A percentile compares a stretch with the other conserved stretches of the same genome.
Conservation (phyloP, 1,140 invertebrate genomes). For the Augochlora pura region DNA sequence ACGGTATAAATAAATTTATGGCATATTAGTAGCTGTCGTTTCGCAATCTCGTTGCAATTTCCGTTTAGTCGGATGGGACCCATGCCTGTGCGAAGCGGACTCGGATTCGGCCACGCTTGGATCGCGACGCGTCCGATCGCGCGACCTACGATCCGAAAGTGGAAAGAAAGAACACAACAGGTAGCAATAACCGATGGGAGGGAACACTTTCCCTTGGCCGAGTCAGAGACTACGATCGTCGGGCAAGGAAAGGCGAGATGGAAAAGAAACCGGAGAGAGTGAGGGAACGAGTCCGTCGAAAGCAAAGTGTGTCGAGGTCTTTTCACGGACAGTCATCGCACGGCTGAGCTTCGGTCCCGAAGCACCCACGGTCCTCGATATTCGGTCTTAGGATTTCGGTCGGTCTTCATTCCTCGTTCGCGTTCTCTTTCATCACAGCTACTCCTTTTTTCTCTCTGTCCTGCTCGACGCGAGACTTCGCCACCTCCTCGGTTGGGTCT, state of each 20-base stretch:
- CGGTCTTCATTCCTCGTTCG: not conserved
- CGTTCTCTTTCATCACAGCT: slow-evolving; percentile 30
- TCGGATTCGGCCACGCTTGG: too few species aligned
- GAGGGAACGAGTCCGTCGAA: slow-evolving; percentile 58
- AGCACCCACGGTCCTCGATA: slow-evolving; percentile 31
- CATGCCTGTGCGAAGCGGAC: too few species aligned
- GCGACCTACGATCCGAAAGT: not conserved
- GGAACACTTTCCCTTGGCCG: slow-evolving; percentile 77
- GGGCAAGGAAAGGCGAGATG: slow-evolving; percentile 44
- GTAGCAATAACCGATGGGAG: slow-evolving; percentile 28
- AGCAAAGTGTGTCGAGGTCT: slow-evolving; percentile 80
- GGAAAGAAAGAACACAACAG: slow-evolving; percentile 15
- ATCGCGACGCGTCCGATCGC: too few species aligned
- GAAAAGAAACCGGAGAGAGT: slow-evolving; percentile 71
- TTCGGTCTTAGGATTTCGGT: not conserved
- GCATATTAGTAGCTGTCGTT: slow-evolving; percentile 1
- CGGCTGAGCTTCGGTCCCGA: slow-evolving; percentile 19
- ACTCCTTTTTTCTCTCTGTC: slow-evolving; percentile 1
- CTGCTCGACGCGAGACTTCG: too few species aligned
- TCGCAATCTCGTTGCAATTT: too few species aligned
- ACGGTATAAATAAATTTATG: slow-evolving; percentile 56
- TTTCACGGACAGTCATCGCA: slow-evolving; percentile 77
- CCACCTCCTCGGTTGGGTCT: too few species aligned
- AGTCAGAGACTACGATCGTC: slow-evolving; percentile 69
- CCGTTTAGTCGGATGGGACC: not conserved